Base-by-base conservation (phyloP, 2,888 invertebrate species). In the Ochropleura leucogaster region DNA sequence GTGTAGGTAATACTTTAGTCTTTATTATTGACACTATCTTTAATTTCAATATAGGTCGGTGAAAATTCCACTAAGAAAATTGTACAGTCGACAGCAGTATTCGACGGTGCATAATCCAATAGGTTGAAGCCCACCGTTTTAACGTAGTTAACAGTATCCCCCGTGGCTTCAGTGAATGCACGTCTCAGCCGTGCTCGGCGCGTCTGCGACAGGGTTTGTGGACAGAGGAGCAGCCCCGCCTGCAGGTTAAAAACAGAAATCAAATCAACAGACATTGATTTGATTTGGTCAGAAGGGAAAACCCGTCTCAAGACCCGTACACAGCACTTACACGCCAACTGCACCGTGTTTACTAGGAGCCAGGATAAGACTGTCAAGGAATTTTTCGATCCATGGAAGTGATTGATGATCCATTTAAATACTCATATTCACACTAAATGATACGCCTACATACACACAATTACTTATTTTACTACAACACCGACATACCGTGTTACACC, bases 101-200 rank as follows among this genome's bases (percentile, higher is more conserved):
- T 89, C 88, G 91, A 89, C 92, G 90, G 95, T 96, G 95, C 95
- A 93, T 90, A 92, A 93, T 93, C 90, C 91, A 93, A 93, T 92
- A 91, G 83, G 88, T 91, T 90, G 90, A 91, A 92, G 94, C 97
- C 97, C 98, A 98, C 98, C 98, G 98, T 98, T 98, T 98, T 98
- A 97, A 98, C 98, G 98, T 98, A 98, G 97, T 97, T 98, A 97
- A 98, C 97, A 92, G 98, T 98, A 97, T 98, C 98, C 95, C 98
- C 98, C 94, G 98, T 98, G 91, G 98, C 98, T 97, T 98, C 98
- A 94, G 98, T 98, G 97, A 98, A 98, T 93, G 98, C 98, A 94
- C 98, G 97, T 96, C 98, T 97, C 96, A 98, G 97, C 93, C 98
- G 97, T 94, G 98, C 97, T 92, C 98, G 97, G 93, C 98, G 98